Evolutionary conservation across 2,888 invertebrate genomes (phyloP).

Genomic region (Drosophila birchii): DNA sequence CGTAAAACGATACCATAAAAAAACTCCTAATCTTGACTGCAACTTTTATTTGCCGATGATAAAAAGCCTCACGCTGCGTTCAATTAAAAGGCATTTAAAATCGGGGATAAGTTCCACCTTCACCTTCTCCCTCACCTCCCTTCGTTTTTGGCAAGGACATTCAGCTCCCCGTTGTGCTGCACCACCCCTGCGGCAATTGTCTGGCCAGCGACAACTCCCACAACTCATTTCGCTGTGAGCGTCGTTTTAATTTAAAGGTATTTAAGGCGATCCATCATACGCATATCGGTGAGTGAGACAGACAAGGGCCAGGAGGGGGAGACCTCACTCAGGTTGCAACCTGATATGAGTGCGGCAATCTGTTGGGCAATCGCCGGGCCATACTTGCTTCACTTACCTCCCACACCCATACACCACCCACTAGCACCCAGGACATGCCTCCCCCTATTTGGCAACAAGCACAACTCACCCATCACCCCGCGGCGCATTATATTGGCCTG

Average conservation of each 20-base stretch:
- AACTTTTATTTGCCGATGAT: constrained; percentile 15
- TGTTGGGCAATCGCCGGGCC: constrained; percentile 79
- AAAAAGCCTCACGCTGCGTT: constrained; percentile 61
- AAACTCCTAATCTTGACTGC: constrained; percentile 20
- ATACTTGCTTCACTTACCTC: constrained; percentile 1
- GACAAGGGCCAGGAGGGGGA: constrained; percentile 26
- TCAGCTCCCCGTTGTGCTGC: constrained; percentile 10
- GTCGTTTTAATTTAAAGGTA: constrained; percentile 84
- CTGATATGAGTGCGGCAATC: constrained; percentile 83
- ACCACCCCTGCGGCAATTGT: constrained; percentile 31
- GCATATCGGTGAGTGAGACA: constrained; percentile 62
- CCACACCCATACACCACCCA: constrained; percentile 12
- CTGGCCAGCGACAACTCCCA: constrained; percentile 39
- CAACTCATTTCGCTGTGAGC: constrained; percentile 72
- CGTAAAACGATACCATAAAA: background rate
- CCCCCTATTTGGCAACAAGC: constrained; percentile 3
- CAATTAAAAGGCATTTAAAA: constrained; percentile 83
- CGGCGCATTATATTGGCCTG: constrained; percentile 84
- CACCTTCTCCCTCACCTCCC: background rate
- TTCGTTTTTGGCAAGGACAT: background rate
- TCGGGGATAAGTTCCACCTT: constrained; percentile 27
- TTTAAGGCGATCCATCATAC: constrained; percentile 84
- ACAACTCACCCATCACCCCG: constrained; percentile 76
- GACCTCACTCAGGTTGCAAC: constrained; percentile 69
- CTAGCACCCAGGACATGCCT: constrained; percentile 23